phyloP scores from a whole-genome alignment of 2,888 invertebrate genomes.

The Heliothis peltigera region DNA sequence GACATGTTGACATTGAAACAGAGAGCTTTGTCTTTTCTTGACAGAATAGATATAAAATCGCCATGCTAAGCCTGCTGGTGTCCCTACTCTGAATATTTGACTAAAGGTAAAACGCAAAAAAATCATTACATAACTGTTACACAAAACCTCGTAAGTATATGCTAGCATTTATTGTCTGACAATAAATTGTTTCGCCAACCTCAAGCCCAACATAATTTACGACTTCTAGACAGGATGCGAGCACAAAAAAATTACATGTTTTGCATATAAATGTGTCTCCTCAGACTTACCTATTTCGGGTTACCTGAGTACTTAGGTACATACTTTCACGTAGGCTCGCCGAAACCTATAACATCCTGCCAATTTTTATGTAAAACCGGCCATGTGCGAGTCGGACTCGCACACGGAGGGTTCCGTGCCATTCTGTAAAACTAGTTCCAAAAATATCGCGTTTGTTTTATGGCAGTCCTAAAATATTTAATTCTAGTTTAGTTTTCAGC shows the following conservation, averaged over 20 bases:
- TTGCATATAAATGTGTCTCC: constrained; percentile 50
- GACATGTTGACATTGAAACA: too few species aligned
- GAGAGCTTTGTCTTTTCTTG: too few species aligned
- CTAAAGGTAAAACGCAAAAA: neutral
- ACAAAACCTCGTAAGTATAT: constrained; percentile 5
- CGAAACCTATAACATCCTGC: constrained; percentile 59
- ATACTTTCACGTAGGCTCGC: constrained; percentile 57
- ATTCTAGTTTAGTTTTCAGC: too few species aligned
- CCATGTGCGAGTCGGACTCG: too few species aligned
- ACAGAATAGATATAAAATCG: too few species aligned
- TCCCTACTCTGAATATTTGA: neutral
- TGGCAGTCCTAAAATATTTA: too few species aligned
- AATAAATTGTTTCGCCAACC: constrained; percentile 33
- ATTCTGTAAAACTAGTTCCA: too few species aligned
- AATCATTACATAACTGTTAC: neutral
- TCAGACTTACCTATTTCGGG: constrained; percentile 8
- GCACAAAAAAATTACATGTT: constrained; percentile 50
- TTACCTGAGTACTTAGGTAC: constrained; percentile 22
- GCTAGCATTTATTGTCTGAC: constrained; percentile 20
- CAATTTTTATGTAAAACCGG: constrained; percentile 7
- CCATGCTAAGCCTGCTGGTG: too few species aligned
- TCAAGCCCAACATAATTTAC: constrained; percentile 38
- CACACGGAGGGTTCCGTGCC: too few species aligned
- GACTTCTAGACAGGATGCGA: constrained; percentile 46
- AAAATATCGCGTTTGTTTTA: too few species aligned